These are phyloP conservation scores for Eulemur macaco DNA, from an alignment of 2,113 vertebrate genomes.

Conservation along the genomic window DNA sequence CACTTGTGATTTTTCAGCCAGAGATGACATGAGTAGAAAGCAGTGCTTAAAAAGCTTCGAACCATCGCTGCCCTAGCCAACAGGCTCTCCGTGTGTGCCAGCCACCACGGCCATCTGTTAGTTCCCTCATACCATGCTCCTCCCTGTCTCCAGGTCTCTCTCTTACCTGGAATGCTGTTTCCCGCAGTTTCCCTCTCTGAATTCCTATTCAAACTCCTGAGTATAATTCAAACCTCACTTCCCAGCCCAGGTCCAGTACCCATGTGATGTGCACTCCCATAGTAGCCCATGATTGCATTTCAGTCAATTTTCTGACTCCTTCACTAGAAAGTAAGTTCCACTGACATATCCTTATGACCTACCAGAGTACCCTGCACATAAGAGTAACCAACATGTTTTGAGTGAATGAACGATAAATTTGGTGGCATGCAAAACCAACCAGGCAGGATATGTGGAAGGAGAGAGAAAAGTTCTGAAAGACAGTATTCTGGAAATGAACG, in stretches of 20 bases:
- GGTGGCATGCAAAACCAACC: neutral
- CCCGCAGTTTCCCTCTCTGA: neutral
- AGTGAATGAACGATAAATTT: neutral
- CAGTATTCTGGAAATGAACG: neutral
- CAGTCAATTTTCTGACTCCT: neutral
- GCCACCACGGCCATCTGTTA: neutral
- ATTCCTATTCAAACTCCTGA: neutral
- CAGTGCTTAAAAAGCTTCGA: neutral
- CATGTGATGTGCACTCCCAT: fast-evolving
- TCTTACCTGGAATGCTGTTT: neutral
- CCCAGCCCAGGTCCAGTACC: neutral
- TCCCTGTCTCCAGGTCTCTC: neutral
- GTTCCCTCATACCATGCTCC: neutral
- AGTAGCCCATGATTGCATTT: neutral
- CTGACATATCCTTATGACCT: neutral
- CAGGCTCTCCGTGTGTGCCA: neutral
- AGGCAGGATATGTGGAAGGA: neutral
- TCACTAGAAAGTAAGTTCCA: neutral
- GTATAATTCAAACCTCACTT: neutral
- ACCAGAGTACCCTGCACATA: neutral
- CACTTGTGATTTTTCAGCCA: neutral
- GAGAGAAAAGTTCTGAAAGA: neutral
- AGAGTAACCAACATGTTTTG: neutral
- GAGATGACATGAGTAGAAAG: neutral
- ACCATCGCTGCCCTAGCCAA: neutral